A percentile compares a stretch with the other conserved stretches of the same genome.
phyloP scores from a whole-genome alignment of 2,797 vertebrate genomes.

The Argentina silus region DNA sequence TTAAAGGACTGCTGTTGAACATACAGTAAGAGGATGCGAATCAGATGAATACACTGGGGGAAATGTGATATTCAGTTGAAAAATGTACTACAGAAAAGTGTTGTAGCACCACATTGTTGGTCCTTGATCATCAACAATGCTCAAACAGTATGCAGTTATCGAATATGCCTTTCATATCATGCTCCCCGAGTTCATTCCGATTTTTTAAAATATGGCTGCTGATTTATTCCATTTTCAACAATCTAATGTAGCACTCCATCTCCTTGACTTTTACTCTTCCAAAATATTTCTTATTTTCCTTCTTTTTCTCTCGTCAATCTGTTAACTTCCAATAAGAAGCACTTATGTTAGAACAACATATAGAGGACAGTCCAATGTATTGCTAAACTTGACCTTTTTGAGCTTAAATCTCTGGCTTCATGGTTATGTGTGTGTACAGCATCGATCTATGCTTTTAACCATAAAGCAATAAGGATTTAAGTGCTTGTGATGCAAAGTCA shows the following conservation, averaged over 20 bases:
- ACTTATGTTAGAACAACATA: slow-evolving; percentile 46
- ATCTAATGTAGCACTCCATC: slow-evolving; percentile 75
- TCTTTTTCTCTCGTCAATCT: slow-evolving; percentile 50
- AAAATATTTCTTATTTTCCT: slow-evolving; percentile 42
- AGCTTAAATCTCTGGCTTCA: slow-evolving; percentile 71
- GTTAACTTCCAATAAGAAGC: slow-evolving; percentile 64
- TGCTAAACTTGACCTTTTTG: slow-evolving; percentile 43
- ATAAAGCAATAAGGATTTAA: slow-evolving; percentile 79
- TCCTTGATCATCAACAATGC: slow-evolving; percentile 55
- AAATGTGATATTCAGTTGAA: slow-evolving; percentile 47
- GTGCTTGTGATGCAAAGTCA: slow-evolving; percentile 72
- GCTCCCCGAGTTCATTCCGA: slow-evolving; percentile 52
- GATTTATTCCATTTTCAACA: slow-evolving; percentile 59
- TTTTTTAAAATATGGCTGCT: slow-evolving; percentile 62
- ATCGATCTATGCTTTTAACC: slow-evolving; percentile 72
- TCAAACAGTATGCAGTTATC: slow-evolving; percentile 65
- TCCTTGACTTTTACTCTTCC: slow-evolving; percentile 54
- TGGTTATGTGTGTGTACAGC: slow-evolving; percentile 65
- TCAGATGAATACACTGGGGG: slow-evolving; percentile 5
- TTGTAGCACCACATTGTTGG: slow-evolving; percentile 75
- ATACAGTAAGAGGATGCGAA: neutral
- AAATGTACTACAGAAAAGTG: slow-evolving; percentile 53
- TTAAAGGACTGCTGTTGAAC: slow-evolving; percentile 35
- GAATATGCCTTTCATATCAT: slow-evolving; percentile 63
- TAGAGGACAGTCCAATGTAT: slow-evolving; percentile 36